Percentiles rank a stretch among this genome's conserved stretches.
Conservation (phyloP, 1,140 invertebrate genomes). For the Zaprionus lachaisei region DNA sequence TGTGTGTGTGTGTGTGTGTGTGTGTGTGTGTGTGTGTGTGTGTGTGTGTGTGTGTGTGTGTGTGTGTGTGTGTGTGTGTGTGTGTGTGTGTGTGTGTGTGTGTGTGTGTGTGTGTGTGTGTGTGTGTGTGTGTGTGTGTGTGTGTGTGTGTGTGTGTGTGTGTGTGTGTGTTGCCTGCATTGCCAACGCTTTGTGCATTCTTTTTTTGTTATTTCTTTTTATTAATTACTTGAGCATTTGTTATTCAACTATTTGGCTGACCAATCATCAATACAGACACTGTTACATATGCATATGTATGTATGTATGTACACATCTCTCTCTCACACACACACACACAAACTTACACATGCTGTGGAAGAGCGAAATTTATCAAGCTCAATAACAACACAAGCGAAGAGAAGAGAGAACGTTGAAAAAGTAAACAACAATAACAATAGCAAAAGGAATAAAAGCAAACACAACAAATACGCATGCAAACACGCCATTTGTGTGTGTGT, state of each 20-base stretch:
- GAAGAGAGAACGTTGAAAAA: constrained; percentile 20
- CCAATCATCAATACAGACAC: background rate
- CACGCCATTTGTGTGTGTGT: background rate
- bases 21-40: background rate
- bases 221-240: constrained; percentile 53
- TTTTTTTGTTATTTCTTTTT: constrained; percentile 23
- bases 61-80: background rate
- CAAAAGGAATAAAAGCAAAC: constrained; percentile 22
- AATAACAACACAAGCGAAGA: constrained; percentile 28
- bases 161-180: constrained; percentile 10
- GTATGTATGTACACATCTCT: background rate
- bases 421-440: constrained; percentile 34
- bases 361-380: constrained; percentile 21
- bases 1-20: background rate
- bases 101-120: background rate
- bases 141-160: background rate
- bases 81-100: no score
- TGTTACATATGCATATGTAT: background rate
- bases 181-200: constrained; percentile 18
- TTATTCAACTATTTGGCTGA: constrained; percentile 47
- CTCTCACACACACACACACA: background rate
- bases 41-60: background rate
- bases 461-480: constrained; percentile 16
- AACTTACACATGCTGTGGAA: background rate
- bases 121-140: background rate